Percentiles rank a stretch among this genome's conserved stretches.
These are phyloP conservation scores for Xiphorhynchus elegans DNA, from an alignment of 2,113 vertebrate species.

Conservation along the genomic window DNA sequence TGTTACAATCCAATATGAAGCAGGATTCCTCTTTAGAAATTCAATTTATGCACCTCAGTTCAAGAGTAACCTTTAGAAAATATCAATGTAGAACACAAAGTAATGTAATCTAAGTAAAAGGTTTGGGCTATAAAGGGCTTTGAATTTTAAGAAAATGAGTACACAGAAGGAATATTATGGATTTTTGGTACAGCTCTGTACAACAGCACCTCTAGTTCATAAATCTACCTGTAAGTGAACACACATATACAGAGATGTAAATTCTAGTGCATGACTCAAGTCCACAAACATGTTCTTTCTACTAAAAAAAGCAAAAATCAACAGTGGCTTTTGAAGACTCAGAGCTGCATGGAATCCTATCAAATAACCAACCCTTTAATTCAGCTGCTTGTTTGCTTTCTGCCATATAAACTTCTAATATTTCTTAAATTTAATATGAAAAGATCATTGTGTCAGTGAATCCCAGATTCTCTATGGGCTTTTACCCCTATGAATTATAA, in stretches of 20 bases:
- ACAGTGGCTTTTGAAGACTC: neutral
- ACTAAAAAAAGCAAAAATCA: neutral
- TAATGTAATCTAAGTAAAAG: neutral
- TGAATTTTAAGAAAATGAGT: neutral
- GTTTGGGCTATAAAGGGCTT: neutral
- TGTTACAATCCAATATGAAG: neutral
- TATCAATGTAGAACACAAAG: neutral
- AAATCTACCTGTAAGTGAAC: neutral
- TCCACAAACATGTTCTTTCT: neutral
- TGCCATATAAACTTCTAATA: neutral
- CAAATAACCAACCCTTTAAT: neutral
- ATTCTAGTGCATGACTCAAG: neutral
- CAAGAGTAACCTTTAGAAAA: neutral
- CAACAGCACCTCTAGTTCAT: neutral
- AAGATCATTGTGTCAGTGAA: neutral
- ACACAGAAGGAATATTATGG: neutral
- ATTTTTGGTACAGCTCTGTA: neutral
- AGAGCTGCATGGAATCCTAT: neutral
- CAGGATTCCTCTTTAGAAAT: neutral
- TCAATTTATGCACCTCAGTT: neutral
- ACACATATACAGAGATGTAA: fast-evolving
- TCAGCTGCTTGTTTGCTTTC: neutral
- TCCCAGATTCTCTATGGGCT: neutral
- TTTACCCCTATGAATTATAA: neutral
- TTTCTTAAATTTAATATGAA: neutral